Conservation (phyloP, 2,113 vertebrate species). For the Balaeniceps rex region DNA sequence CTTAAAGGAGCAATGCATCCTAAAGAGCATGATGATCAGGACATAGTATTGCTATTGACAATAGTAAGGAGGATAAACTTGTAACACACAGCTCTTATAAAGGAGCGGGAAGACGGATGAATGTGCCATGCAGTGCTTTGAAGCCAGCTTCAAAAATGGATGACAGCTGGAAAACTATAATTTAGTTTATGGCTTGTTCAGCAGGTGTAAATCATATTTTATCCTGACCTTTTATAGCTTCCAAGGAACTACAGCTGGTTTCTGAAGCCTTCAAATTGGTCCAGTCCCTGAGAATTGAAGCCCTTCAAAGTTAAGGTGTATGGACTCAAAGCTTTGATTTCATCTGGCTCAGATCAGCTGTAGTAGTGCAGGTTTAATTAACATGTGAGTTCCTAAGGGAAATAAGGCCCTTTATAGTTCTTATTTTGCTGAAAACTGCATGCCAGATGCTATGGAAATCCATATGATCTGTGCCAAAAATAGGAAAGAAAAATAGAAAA, state of each 20-base stretch:
- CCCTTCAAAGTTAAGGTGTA: background rate
- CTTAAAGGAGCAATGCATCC: background rate
- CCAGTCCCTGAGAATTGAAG: background rate
- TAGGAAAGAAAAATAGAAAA: background rate
- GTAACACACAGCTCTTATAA: background rate
- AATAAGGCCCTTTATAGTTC: slow-evolving; percentile 9
- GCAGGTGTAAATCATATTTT: background rate
- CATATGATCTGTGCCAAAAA: background rate
- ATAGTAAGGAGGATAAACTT: background rate
- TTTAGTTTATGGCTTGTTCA: background rate
- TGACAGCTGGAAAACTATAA: background rate
- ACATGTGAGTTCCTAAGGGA: slow-evolving; percentile 5
- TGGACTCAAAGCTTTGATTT: slow-evolving; percentile 21
- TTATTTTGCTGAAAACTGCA: background rate
- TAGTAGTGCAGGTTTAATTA: slow-evolving; percentile 12
- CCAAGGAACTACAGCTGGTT: background rate
- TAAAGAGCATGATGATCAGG: background rate
- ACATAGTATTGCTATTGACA: background rate
- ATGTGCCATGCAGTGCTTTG: background rate
- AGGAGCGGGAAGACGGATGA: rapidly evolving
- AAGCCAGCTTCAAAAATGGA: background rate
- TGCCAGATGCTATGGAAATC: slow-evolving; percentile 42
- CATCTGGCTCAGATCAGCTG: slow-evolving; percentile 20
- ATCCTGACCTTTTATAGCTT: background rate
- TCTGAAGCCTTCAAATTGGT: slow-evolving; percentile 5